Conservation (phyloP, 2,888 invertebrate genomes). For the Pyrrhosoma nymphula region DNA sequence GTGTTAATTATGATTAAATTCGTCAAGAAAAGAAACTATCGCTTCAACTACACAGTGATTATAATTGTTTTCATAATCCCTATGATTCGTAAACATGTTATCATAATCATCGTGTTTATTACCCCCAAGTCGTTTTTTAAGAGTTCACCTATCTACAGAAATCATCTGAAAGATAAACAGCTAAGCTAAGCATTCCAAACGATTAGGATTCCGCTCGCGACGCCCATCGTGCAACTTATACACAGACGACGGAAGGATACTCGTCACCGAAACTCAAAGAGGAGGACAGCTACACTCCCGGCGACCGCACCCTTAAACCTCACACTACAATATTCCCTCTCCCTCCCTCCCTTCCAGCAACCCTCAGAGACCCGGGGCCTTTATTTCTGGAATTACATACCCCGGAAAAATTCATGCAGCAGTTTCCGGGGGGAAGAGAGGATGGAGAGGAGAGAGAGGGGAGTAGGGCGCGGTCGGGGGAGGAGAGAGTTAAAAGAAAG, state of each 20-base stretch:
- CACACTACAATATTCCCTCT: not conserved
- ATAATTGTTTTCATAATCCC: no score
- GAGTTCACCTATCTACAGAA: no score
- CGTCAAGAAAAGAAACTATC: no score
- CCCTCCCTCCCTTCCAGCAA: not conserved
- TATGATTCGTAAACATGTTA: no score
- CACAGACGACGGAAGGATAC: not conserved
- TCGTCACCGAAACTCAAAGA: not conserved
- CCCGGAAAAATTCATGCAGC: constrained; percentile 35
- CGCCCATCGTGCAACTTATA: not conserved
- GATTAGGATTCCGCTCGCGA: no score
- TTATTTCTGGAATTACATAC: constrained; percentile 36
- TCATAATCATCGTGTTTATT: no score
- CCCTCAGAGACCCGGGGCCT: not conserved
- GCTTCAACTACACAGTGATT: no score
- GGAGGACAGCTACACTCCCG: not conserved
- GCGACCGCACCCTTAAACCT: not conserved
- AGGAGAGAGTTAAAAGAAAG: not conserved
- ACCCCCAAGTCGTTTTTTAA: no score
- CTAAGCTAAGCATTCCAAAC: no score
- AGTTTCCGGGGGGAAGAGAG: not conserved
- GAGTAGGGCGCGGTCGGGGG: not conserved
- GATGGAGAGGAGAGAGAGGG: not conserved
- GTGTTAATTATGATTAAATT: no score
- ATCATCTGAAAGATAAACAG: no score